Evolutionary conservation across 2,888 invertebrate genomes (phyloP).

Genomic region (Hybos culiciformis): DNA sequence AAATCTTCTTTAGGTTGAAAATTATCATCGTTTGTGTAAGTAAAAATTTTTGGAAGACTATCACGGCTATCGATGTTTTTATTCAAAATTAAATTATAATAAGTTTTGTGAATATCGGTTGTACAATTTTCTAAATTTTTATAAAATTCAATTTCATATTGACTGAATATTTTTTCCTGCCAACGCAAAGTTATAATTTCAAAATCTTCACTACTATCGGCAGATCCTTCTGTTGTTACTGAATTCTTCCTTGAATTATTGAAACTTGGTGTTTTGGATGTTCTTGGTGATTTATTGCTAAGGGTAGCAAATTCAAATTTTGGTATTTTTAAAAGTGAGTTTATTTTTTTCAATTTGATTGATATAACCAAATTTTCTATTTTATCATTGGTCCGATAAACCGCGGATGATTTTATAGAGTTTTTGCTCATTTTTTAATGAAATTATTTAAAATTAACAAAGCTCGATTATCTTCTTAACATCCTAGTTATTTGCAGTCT

Average conservation of each 20-base stretch:
- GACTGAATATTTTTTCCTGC: conserved; percentile 60
- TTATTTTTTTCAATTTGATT: conserved; percentile 23
- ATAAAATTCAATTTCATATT: conserved; percentile 45
- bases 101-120: conserved; percentile 45
- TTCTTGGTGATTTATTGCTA: background rate
- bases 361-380: conserved; percentile 23
- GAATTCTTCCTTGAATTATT: background rate
- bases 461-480: too few species aligned
- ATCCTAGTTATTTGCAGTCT: too few species aligned
- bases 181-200: conserved; percentile 41
- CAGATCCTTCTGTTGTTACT: background rate
- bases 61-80: too few species aligned
- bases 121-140: conserved; percentile 46
- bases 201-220: conserved; percentile 12
- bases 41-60: conserved; percentile 33
- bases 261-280: background rate
- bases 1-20: conserved; percentile 30
- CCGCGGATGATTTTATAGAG: conserved; percentile 24
- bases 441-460: too few species aligned
- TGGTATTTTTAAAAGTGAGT: conserved; percentile 29
- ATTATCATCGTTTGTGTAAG: conserved; percentile 46
- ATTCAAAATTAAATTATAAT: conserved; percentile 36
- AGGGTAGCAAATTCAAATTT: conserved; percentile 23
- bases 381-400: conserved; percentile 26
- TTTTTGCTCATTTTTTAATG: conserved; percentile 19